These are phyloP conservation scores for Ladona fulva DNA, from an alignment of 1,140 invertebrate genomes.

Conservation along the genomic window DNA sequence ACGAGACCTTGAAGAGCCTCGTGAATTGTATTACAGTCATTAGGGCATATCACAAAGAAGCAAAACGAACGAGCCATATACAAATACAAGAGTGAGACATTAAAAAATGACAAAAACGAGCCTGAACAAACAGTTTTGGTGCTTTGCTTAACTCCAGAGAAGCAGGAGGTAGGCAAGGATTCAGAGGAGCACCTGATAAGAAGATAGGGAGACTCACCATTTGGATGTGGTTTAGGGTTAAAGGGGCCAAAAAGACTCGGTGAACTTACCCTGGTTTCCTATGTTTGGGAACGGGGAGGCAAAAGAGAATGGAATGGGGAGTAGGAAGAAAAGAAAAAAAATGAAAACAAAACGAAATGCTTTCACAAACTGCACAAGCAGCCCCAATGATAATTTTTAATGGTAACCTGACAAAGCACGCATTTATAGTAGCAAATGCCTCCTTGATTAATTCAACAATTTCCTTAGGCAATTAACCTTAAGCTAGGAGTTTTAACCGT, in stretches of 20 bases:
- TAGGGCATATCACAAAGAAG: neutral
- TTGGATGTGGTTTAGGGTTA: neutral
- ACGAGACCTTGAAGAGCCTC: conserved; percentile 6
- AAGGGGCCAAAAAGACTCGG: neutral
- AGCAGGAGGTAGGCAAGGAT: neutral
- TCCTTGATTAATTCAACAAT: no score
- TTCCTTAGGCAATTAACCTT: no score
- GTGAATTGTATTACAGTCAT: neutral
- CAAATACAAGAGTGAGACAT: neutral
- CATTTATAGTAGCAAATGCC: no score
- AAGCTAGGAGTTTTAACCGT: no score
- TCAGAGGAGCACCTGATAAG: neutral
- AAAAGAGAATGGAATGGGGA: neutral
- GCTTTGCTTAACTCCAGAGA: conserved; percentile 8
- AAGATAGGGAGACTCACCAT: neutral
- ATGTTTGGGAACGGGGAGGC: neutral
- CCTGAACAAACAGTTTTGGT: neutral
- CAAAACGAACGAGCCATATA: conserved; percentile 9
- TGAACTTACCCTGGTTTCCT: neutral
- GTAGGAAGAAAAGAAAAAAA: neutral
- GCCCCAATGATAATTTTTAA: no score
- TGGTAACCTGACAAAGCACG: no score
- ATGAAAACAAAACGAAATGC: conserved; percentile 7
- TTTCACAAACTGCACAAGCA: neutral
- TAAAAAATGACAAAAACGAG: neutral